Base-by-base conservation (phyloP, 2,113 vertebrate genomes). In the Prochilodus magdalenae region DNA sequence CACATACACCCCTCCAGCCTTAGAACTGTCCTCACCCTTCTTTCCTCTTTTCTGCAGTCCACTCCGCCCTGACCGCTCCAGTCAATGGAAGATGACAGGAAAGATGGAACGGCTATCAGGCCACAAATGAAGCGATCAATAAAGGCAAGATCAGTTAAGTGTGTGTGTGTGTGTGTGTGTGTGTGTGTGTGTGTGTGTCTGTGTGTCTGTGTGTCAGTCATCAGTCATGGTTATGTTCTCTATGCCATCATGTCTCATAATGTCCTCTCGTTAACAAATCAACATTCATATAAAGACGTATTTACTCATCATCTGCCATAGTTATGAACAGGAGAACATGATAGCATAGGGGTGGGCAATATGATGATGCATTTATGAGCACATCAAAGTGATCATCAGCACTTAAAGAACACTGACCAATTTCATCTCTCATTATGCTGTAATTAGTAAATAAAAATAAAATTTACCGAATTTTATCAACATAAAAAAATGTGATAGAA, bases 91-190 rank as follows among this genome's bases (percentile, higher is more conserved):
- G 59, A 73, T 78, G 75, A 83, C 75, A 83, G 81, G 33, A 13
- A 73, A 78, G 78, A 81, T 74, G 69, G 75, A 84, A 15, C 36
- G 44, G 40, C 82, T 27, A 18, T 75, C 79, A 95, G 93, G 94
- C 92, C 92, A 88, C 75, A 96, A 96, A 96, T 96, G 95, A 91
- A 95, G 94, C 91, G 95, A 97, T 97, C 95, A 95, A 96, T 96
- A 97, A 95, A 89, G 91, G 94, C 92, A 93, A 93, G 84, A 88
- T 86, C 82, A 87, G 85, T 26, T 29, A 24, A 49, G 29, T 18
- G 5, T 51, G 16, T 36, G 73, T 76, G 53, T 75, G 80, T 75
- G 80, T 57, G 27, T 75, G 75, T 73, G 53, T 70, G 80, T 82
- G 62, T 16, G 73, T 67, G 30, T 29, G 63, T 70, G 29, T 18